Conservation (phyloP, 2,113 vertebrate species). For the Parotia lawesii region DNA sequence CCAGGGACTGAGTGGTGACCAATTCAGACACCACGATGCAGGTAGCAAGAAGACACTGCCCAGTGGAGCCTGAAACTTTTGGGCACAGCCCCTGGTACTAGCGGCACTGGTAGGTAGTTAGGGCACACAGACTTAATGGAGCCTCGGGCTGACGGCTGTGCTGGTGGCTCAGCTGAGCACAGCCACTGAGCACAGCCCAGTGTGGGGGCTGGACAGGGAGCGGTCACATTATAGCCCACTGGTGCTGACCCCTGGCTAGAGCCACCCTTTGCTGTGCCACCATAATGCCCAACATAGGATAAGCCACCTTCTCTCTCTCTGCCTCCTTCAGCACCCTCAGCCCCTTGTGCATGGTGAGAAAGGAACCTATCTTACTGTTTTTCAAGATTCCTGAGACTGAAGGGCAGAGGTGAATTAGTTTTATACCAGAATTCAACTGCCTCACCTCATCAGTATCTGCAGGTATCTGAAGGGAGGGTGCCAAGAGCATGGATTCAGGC, state of each 20-base stretch:
- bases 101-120: no score
- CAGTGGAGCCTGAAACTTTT: background rate
- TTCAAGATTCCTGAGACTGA: background rate
- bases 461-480: background rate
- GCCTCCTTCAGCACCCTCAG: background rate
- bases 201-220: accelerated
- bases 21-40: accelerated
- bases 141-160: accelerated
- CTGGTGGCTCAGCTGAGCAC: background rate
- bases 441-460: background rate
- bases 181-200: background rate
- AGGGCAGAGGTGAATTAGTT: background rate
- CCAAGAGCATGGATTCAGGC: background rate
- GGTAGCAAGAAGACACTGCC: background rate
- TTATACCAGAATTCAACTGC: background rate
- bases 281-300: background rate
- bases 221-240: background rate
- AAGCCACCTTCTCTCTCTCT: background rate
- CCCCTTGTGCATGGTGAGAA: background rate
- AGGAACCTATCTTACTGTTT: accelerated
- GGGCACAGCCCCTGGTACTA: accelerated
- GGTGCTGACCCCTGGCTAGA: accelerated
- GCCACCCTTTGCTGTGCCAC: background rate
- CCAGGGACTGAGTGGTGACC: no score
- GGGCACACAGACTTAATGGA: accelerated